A percentile compares a stretch with the other conserved stretches of the same genome.
These are phyloP conservation scores for Torymus aiolomorphi DNA, from an alignment of 2,888 invertebrate genomes.

Conservation along the genomic window DNA sequence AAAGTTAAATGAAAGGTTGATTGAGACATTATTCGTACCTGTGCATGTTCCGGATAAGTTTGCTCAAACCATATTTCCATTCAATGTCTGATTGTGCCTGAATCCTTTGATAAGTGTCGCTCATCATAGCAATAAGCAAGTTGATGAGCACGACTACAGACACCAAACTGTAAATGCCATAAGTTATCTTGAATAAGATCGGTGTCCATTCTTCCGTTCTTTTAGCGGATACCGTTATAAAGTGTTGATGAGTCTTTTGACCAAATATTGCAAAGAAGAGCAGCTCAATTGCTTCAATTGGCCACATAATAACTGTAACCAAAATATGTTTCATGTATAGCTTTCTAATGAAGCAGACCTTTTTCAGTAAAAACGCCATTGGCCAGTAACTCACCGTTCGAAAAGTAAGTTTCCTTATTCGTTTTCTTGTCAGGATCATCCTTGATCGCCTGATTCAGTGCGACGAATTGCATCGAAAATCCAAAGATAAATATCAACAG, in stretches of 20 bases:
- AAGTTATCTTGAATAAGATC: slow-evolving; percentile 92
- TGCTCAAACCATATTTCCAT: slow-evolving; percentile 88
- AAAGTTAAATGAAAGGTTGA: too few relatives aligned
- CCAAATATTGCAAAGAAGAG: slow-evolving; percentile 99
- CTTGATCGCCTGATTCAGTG: slow-evolving; percentile 95
- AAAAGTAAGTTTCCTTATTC: slow-evolving; percentile 78
- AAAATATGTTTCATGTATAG: slow-evolving; percentile 59
- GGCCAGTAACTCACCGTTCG: slow-evolving; percentile 80
- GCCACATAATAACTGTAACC: slow-evolving; percentile 87
- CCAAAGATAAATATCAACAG: slow-evolving; percentile 98
- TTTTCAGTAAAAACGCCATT: neutral
- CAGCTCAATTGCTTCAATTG: slow-evolving; percentile 95
- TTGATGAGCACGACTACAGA: slow-evolving; percentile 98
- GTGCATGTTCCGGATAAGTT: slow-evolving; percentile 86
- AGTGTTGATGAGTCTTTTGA: slow-evolving; percentile 89
- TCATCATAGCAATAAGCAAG: slow-evolving; percentile 99
- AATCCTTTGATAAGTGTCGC: slow-evolving; percentile 99
- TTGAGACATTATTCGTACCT: slow-evolving; percentile 71
- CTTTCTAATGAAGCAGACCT: neutral
- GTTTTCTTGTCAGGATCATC: slow-evolving; percentile 79
- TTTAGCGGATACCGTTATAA: too few relatives aligned
- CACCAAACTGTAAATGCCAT: slow-evolving; percentile 98
- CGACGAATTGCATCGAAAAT: slow-evolving; percentile 97
- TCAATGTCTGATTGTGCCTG: slow-evolving; percentile 92
- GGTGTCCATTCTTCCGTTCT: slow-evolving; percentile 82